Percentiles rank a stretch among this genome's conserved stretches.
phyloP scores from a whole-genome alignment of 2,888 invertebrate species.

The Incurvaria masculella region DNA sequence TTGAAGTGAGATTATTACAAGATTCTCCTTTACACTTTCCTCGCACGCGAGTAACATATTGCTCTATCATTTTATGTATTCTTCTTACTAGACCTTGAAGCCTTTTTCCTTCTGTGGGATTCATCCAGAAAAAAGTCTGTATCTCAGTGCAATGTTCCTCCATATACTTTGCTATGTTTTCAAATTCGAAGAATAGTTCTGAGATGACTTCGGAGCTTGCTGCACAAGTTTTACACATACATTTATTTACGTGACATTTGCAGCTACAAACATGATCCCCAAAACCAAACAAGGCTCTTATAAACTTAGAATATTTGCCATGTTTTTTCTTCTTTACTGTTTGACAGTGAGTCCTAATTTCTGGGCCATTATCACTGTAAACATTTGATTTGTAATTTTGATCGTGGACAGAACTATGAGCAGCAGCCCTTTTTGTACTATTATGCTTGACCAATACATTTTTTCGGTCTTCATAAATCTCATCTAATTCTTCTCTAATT shows the following conservation, averaged over 20 bases:
- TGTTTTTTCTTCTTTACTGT: constrained; percentile 14
- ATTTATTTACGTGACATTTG: constrained; percentile 28
- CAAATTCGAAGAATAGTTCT: constrained; percentile 37
- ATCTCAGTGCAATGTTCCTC: constrained; percentile 40
- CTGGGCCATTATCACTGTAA: constrained; percentile 26
- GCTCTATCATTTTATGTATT: constrained; percentile 29
- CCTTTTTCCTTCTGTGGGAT: constrained; percentile 35
- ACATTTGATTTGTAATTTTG: constrained; percentile 30
- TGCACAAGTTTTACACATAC: constrained; percentile 37
- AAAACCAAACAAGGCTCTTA: constrained; percentile 28
- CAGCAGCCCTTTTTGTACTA: background rate
- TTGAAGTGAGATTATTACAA: constrained; percentile 28
- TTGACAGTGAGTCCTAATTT: constrained; percentile 23
- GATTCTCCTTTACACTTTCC: constrained; percentile 35
- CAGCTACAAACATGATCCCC: constrained; percentile 33
- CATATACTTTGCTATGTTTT: constrained; percentile 35
- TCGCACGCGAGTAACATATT: constrained; percentile 36
- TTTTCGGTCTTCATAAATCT: no score
- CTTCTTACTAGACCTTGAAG: constrained; percentile 31
- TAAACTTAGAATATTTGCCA: constrained; percentile 24
- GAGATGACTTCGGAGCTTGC: constrained; percentile 36
- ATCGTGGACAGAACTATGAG: constrained; percentile 17
- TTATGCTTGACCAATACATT: no score
- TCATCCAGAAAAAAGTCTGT: constrained; percentile 39
- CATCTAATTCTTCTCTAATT: no score